Base-by-base conservation (phyloP, 2,888 invertebrate species). In the Cheilosia urbana region DNA sequence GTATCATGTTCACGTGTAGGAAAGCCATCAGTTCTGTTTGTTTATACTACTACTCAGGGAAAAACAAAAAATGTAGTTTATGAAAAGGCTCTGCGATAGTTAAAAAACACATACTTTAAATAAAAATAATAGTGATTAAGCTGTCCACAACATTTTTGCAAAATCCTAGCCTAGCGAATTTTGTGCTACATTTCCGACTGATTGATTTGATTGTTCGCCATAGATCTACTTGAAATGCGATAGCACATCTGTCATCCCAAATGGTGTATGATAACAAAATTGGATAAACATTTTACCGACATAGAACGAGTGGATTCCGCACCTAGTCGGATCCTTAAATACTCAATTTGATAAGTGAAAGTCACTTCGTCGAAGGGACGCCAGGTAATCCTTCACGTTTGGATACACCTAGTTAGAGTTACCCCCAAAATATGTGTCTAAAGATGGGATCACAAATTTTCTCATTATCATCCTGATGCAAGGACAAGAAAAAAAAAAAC, bases 131-230 rank as follows among this genome's bases (percentile, higher is more conserved):
- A n/a, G n/a, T n/a, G n/a, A n/a, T n/a, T n/a, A n/a, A n/a, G n/a
- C n/a, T n/a, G n/a, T n/a, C n/a, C n/a, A n/a, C n/a, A n/a, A n/a
- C n/a, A n/a, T 45, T 19, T 34, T 7, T 27, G 17, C 27, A 34
- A 45, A 45, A 45, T 53, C 30, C 9, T 30, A 30, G 30, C 53
- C 19, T 7, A 21, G 42, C 11, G 45, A 11, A 30, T 30, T 24
- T 24, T 53, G 17, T 42, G 49, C 42, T 30, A 21, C 13, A 30
- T 34, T 63, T n/a, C 55, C 57, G n/a, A 40, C 68, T 79, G 73
- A 75, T 79, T 73, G 79, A 69, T 79, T 83, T 69, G 73, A 69
- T 73, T 79, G 79, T 53, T 79, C 58, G 51, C 34, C 47, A 37
- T 21, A 72, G 58, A 78, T 79, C 65, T 45, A 72, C 79, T 78